Evolutionary conservation across 1,140 invertebrate species (phyloP).

Genomic region (Cydia fagiglandana): DNA sequence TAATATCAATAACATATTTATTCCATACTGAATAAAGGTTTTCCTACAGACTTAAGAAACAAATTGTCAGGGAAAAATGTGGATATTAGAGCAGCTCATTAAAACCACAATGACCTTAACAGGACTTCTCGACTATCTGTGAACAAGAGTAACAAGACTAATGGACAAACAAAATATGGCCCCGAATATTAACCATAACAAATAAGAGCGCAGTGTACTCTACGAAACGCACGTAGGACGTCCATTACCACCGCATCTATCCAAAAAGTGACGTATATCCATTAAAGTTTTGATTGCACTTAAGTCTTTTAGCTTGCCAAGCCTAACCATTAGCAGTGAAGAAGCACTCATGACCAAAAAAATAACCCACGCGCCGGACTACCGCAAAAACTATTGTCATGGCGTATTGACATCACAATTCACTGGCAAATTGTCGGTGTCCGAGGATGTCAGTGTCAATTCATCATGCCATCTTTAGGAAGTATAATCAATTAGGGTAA

Average conservation of each 20-base stretch:
- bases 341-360: constrained; percentile 38
- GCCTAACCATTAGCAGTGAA: constrained; percentile 31
- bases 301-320: constrained; percentile 35
- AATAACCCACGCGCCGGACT: constrained; percentile 34
- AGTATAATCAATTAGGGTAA: background rate
- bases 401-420: constrained; percentile 18
- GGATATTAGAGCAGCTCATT: background rate
- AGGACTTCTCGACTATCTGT: background rate
- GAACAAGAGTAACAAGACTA: constrained; percentile 14
- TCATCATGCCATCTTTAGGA: background rate
- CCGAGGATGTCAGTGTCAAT: background rate
- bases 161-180: constrained; percentile 1
- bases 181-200: constrained; percentile 18
- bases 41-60: background rate
- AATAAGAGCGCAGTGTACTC: constrained; percentile 10
- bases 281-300: constrained; percentile 1
- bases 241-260: background rate
- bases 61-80: background rate
- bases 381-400: constrained; percentile 36
- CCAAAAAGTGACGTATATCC: background rate
- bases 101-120: constrained; percentile 1
- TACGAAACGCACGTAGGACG: constrained; percentile 8
- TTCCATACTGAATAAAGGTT: background rate
- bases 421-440: background rate
- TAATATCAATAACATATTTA: background rate